phyloP scores from a whole-genome alignment of 2,113 vertebrate species.

The Campylomormyrus numenius region DNA sequence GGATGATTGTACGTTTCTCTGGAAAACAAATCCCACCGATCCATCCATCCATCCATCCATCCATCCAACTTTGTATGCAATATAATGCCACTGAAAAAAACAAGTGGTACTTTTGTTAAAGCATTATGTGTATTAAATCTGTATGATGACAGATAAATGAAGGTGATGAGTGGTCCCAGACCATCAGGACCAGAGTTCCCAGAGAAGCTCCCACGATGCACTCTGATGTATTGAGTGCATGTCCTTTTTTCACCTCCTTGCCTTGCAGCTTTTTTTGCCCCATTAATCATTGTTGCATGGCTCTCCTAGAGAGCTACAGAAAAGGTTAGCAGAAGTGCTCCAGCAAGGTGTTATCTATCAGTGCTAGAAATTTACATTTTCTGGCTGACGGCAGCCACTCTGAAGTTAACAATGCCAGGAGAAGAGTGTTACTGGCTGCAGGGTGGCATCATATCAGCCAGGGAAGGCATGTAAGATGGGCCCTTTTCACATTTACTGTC shows the following conservation, averaged over 20 bases:
- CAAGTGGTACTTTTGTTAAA: not conserved
- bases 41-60: not conserved
- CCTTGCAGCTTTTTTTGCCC: not conserved
- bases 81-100: not conserved
- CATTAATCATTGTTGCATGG: not conserved
- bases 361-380: slow-evolving; percentile 5
- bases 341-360: slow-evolving; percentile 10
- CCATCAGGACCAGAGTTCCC: not conserved
- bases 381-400: not conserved
- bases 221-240: not conserved
- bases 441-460: not conserved
- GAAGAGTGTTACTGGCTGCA: not conserved
- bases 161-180: not conserved
- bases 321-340: not conserved
- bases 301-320: not conserved
- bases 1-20: not conserved
- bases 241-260: not conserved
- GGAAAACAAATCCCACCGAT: not conserved
- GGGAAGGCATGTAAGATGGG: not conserved
- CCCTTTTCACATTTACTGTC: not conserved
- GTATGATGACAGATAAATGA: not conserved
- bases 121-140: not conserved
- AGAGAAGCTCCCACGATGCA: not conserved
- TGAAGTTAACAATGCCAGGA: not conserved
- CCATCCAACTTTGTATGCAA: not conserved